phyloP scores from a whole-genome alignment of 2,113 vertebrate species.

The Pelusios castaneus region DNA sequence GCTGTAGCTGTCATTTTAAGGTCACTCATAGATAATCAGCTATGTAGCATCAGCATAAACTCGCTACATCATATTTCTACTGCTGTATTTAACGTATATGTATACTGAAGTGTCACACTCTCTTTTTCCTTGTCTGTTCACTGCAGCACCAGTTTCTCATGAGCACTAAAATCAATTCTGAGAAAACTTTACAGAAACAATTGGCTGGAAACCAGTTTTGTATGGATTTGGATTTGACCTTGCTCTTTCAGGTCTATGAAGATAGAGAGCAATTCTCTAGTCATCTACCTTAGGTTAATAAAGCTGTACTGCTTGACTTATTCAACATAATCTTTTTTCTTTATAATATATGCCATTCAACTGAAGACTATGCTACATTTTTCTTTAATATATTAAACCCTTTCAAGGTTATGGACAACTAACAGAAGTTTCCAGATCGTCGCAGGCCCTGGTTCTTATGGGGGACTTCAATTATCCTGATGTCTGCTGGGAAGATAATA shows the following conservation, averaged over 20 bases:
- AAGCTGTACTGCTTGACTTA: neutral
- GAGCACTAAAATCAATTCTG: neutral
- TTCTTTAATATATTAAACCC: constrained; percentile 19
- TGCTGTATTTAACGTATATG: neutral
- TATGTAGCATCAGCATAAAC: neutral
- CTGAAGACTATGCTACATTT: neutral
- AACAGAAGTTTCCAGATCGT: too few relatives aligned
- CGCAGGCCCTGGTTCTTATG: too few relatives aligned
- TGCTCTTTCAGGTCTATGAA: neutral
- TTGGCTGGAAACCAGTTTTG: neutral
- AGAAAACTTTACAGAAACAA: neutral
- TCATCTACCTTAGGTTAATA: constrained; percentile 40
- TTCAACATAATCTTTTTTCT: neutral
- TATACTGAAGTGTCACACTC: neutral
- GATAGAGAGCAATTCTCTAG: constrained; percentile 27
- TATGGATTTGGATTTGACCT: neutral
- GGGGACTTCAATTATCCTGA: too few relatives aligned
- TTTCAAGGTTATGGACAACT: too few relatives aligned
- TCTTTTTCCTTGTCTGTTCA: neutral
- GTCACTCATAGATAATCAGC: constrained; percentile 41
- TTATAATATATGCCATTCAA: neutral
- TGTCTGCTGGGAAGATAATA: too few relatives aligned
- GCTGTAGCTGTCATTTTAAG: constrained; percentile 41
- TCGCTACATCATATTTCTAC: neutral
- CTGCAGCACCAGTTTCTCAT: neutral